Base-by-base conservation (phyloP, 92 coral and sea anemone species). In the Palythoa grandiflora region DNA sequence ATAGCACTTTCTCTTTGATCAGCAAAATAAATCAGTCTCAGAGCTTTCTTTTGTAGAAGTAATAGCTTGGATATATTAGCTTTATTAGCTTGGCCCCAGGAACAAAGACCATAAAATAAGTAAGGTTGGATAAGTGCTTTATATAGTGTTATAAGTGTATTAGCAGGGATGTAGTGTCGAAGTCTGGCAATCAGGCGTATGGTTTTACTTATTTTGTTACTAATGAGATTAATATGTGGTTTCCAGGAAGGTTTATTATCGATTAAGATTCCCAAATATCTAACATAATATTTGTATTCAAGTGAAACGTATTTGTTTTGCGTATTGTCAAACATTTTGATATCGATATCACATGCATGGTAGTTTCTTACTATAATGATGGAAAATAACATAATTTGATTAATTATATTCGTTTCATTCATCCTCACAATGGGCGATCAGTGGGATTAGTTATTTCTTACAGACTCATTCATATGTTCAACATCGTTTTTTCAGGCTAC, bases 401-500 rank as follows among this genome's bases (percentile, higher is more conserved):
- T 83, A 28, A 28, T 28, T 28, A 28, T 28, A 28, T 28, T 28
- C 28, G 28, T 28, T 28, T 28, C 28, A 28, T 28, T 28, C 28
- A 28, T 28, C 28, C 28, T 28, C 28, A 28, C 28, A 28, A 28
- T 28, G 28, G 28, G 28, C 28, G 28, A 28, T 28, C 28, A 28
- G 28, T 28, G 28, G 28, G 28, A 28, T 28, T 28, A 28, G 28
- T 28, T 28, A 28, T 28, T 28, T 28, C 28, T 28, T 28, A 28
- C 28, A 28, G 28, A 28, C 28, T 28, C 28, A 28, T 28, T 28
- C 28, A 28, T 28, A 28, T 28, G 28, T 28, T 28, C 28, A 44
- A 44, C 6, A 6, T 72, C 52, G n/a, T 20, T 84, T 75, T 47
- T 76, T n/a, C 84, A 95, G 98, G 96, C 40, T 85, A 87, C 78